phyloP scores from a whole-genome alignment of 1,140 invertebrate genomes.

The Solenopsis invicta region DNA sequence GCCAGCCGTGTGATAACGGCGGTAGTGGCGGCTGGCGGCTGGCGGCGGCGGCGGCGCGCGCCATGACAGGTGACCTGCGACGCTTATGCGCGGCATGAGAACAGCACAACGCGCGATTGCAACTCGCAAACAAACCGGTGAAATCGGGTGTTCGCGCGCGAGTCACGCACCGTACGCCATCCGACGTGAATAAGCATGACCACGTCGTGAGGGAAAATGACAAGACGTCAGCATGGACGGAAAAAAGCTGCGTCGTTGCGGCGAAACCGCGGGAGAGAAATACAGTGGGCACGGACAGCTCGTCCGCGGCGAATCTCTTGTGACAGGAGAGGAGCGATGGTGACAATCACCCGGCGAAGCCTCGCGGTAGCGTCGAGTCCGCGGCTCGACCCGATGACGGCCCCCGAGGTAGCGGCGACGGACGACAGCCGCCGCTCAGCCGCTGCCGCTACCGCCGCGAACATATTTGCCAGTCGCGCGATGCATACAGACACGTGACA shows the following conservation, averaged over 20 bases:
- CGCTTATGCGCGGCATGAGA: slow-evolving; percentile 36
- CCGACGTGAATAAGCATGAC: no score
- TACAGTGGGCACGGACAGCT: background rate
- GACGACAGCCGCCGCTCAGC: background rate
- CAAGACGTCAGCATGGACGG: background rate
- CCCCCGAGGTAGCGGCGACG: background rate
- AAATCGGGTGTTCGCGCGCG: background rate
- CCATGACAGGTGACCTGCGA: slow-evolving; percentile 54
- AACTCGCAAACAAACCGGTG: background rate
- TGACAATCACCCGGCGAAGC: no score
- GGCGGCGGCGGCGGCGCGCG: slow-evolving; percentile 12
- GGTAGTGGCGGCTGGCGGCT: no score
- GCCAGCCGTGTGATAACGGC: background rate
- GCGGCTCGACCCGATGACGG: no score
- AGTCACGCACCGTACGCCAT: no score
- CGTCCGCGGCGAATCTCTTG: background rate
- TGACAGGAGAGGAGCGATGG: background rate
- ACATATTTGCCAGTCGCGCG: slow-evolving; percentile 50
- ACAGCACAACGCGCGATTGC: background rate
- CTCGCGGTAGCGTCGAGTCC: no score
- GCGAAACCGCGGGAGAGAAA: background rate
- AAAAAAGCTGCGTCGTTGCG: background rate
- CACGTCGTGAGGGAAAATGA: background rate
- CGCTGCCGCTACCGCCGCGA: background rate
- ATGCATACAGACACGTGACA: slow-evolving; percentile 21